Evolutionary conservation across 2,113 vertebrate genomes (phyloP).

Genomic region (Phainopepla nitens): DNA sequence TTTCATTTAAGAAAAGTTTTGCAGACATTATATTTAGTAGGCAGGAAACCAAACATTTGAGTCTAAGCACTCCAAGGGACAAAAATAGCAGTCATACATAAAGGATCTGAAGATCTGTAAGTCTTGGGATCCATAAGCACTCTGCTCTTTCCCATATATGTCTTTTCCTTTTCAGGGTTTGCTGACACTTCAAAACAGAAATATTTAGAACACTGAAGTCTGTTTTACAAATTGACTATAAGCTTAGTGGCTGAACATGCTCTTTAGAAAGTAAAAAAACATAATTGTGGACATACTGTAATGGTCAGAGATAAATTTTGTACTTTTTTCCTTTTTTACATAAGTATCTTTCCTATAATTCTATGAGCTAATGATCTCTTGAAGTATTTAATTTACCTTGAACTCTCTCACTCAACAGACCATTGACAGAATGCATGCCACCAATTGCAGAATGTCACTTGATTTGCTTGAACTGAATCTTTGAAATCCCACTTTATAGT

Average conservation of each 20-base stretch:
- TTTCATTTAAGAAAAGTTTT: not conserved
- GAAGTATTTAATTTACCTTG: not conserved
- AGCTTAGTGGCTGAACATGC: not conserved
- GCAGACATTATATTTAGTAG: not conserved
- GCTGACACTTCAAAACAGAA: not conserved
- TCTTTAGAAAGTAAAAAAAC: not conserved
- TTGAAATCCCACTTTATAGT: not conserved
- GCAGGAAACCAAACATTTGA: not conserved
- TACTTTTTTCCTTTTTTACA: not conserved
- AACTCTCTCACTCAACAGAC: not conserved
- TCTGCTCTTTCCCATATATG: not conserved
- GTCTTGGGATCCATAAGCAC: not conserved
- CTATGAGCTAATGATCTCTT: not conserved
- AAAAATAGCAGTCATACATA: not conserved
- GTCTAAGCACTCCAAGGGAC: not conserved
- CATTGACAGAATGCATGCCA: not conserved
- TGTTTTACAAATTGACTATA: not conserved
- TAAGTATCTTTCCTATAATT: not conserved
- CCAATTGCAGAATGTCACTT: not conserved
- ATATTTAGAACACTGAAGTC: not conserved
- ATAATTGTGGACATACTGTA: not conserved
- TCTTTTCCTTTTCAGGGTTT: not conserved
- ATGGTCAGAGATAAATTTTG: not conserved
- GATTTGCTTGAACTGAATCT: not conserved
- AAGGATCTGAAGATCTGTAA: not conserved